These are phyloP conservation scores for Chironomus striatipennis DNA, from an alignment of 1,140 invertebrate genomes.

Conservation along the genomic window DNA sequence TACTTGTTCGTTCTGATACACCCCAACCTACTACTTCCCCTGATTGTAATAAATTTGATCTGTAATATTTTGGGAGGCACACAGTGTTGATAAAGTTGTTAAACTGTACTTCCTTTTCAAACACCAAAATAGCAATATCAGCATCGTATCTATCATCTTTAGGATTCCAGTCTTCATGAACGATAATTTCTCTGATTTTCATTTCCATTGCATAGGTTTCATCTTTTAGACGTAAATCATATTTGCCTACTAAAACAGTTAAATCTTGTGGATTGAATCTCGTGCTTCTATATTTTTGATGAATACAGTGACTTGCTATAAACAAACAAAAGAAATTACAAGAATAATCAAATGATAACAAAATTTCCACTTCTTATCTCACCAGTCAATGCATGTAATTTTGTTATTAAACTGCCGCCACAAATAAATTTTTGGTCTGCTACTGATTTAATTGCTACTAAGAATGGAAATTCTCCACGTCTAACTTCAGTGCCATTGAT, in stretches of 20 bases:
- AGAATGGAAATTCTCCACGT: not conserved
- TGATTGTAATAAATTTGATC: not conserved
- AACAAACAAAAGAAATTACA: too few species aligned
- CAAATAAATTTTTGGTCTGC: not conserved
- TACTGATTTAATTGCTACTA: not conserved
- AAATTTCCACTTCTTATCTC: not conserved
- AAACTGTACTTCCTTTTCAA: not conserved
- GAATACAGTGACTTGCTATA: not conserved
- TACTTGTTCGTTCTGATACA: not conserved
- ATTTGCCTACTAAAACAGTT: not conserved
- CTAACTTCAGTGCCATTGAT: not conserved
- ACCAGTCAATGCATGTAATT: not conserved
- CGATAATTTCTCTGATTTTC: not conserved
- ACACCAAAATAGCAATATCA: not conserved
- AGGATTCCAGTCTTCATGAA: not conserved
- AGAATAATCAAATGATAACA: too few species aligned
- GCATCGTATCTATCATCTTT: not conserved
- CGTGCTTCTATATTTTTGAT: not conserved
- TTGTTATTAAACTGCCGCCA: not conserved
- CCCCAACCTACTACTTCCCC: not conserved
- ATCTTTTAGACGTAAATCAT: not conserved
- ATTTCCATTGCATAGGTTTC: not conserved
- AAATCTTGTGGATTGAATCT: not conserved
- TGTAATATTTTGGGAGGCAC: not conserved
- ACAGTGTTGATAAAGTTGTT: not conserved